Evolutionary conservation across 2,797 vertebrate genomes (phyloP), one percentile per base, ranked within the genome.

Genomic region (Valencia hispanica): DNA sequence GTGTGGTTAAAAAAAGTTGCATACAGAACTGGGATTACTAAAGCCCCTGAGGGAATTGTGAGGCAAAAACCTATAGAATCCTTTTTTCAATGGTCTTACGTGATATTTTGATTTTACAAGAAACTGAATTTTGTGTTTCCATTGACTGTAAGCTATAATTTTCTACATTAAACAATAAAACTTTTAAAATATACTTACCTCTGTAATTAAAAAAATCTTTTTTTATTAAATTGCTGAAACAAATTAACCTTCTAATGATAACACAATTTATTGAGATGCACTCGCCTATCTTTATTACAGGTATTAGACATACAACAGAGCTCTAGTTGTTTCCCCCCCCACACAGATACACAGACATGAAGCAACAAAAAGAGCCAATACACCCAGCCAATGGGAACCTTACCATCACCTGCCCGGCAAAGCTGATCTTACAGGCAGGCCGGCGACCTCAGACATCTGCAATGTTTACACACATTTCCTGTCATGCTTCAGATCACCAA

Each of bases 361-460:
- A 78, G 86, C 84, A 53, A 41, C 39, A 68, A 43, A 68, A 45
- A 39, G 71, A 55, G 43, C 79, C 50, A 83, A 70, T 94, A 93
- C 65, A 68, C 65, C 86, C 86, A 96, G 96, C 96, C 97, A 94
- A 75, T 93, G 74, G 82, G 76, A 86, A 96, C 94, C 97, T 99
- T 99, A 99, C 97, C 98, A 96, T 97, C 86, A 95, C 94, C 96
- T 96, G 96, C 92, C 95, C 95, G 94, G 92, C 93, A 95, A 93
- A 94, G 89, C 92, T 96, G 96, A 96, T 96, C 96, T 96, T 95
- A 94, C 94, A 97, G 96, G 94, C 96, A 96, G 95, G 94, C 91
- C 92, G 90, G 94, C 96, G n/a, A 93, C 95, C 94, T 99, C 97
- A 98, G 94, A 99, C 97, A 99, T 99, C 97, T 99, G 96, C 92